These are phyloP conservation scores for Molanna angustata DNA, from an alignment of 2,888 invertebrate genomes.

Conservation along the genomic window DNA sequence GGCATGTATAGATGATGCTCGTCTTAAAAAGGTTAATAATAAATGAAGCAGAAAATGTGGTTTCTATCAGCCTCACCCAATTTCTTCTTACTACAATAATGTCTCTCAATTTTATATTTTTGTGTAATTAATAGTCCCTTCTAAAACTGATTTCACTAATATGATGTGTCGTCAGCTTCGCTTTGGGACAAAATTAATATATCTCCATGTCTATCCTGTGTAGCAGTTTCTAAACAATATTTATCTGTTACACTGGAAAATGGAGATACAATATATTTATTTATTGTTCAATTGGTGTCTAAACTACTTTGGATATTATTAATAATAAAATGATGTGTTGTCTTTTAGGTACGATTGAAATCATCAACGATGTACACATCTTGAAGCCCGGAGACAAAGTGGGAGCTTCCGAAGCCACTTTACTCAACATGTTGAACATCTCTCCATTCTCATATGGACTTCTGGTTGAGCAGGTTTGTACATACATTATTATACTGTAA, in stretches of 20 bases:
- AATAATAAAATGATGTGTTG: not conserved
- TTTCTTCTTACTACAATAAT: too few relatives aligned
- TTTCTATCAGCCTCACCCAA: too few relatives aligned
- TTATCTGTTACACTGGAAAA: conserved; percentile 1
- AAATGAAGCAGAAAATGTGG: too few relatives aligned
- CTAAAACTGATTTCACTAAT: too few relatives aligned
- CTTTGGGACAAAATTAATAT: conserved; percentile 25
- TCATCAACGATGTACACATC: conserved; percentile 93
- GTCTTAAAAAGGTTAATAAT: too few relatives aligned
- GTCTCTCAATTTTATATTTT: too few relatives aligned
- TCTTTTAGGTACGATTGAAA: conserved; percentile 87
- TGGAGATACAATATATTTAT: conserved; percentile 13
- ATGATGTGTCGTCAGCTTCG: too few relatives aligned
- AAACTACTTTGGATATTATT: not conserved
- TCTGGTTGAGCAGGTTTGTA: conserved; percentile 73
- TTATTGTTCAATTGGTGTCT: not conserved
- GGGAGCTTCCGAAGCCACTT: conserved; percentile 97
- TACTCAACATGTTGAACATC: conserved; percentile 99
- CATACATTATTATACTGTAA: too few relatives aligned
- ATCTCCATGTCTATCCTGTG: conserved; percentile 25
- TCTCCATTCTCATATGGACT: conserved; percentile 99
- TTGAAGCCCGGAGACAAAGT: conserved; percentile 96
- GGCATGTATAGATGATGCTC: too few relatives aligned
- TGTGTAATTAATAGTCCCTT: too few relatives aligned
- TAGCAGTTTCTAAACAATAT: not conserved